Conservation (phyloP, 2,797 vertebrate species). For the Menidia menidia region DNA sequence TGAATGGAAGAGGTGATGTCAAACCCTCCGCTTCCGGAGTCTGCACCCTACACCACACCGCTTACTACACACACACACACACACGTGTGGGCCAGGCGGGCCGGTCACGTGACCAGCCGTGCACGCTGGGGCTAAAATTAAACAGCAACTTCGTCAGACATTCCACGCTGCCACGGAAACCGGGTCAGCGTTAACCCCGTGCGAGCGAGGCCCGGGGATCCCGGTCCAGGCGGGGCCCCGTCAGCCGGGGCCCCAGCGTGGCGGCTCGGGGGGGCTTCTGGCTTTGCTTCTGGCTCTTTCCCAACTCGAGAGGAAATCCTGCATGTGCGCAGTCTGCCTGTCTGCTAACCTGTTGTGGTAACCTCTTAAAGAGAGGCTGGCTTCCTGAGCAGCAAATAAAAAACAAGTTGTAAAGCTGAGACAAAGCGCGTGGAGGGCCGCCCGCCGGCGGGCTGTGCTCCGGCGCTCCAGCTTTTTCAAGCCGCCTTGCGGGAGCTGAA, state of each 20-base stretch:
- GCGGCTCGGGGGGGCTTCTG: slow-evolving; percentile 1
- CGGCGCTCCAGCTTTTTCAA: slow-evolving; percentile 1
- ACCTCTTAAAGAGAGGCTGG: slow-evolving; percentile 38
- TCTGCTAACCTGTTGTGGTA: slow-evolving; percentile 46
- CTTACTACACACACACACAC: slow-evolving; percentile 44
- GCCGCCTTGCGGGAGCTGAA: slow-evolving; percentile 10
- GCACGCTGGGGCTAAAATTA: slow-evolving; percentile 80
- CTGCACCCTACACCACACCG: slow-evolving; percentile 43
- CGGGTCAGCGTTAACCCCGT: slow-evolving; percentile 84
- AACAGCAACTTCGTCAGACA: slow-evolving; percentile 81
- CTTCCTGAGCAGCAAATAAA: slow-evolving; percentile 52
- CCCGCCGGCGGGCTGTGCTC: neutral
- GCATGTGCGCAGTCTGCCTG: slow-evolving; percentile 31
- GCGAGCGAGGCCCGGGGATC: slow-evolving; percentile 64
- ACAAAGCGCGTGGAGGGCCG: slow-evolving; percentile 9
- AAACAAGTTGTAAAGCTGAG: slow-evolving; percentile 26
- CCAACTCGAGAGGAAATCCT: slow-evolving; percentile 69
- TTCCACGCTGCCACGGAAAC: slow-evolving; percentile 83
- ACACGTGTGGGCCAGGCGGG: slow-evolving; percentile 34
- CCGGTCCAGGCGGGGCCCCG: slow-evolving; percentile 23
- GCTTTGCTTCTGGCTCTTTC: slow-evolving; percentile 36
- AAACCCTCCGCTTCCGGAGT: slow-evolving; percentile 76
- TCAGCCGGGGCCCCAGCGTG: no score
- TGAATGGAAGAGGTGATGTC: slow-evolving; percentile 76
- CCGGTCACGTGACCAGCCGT: slow-evolving; percentile 70